Conservation (phyloP, 2,888 invertebrate species). For the Pterostichus niger region DNA sequence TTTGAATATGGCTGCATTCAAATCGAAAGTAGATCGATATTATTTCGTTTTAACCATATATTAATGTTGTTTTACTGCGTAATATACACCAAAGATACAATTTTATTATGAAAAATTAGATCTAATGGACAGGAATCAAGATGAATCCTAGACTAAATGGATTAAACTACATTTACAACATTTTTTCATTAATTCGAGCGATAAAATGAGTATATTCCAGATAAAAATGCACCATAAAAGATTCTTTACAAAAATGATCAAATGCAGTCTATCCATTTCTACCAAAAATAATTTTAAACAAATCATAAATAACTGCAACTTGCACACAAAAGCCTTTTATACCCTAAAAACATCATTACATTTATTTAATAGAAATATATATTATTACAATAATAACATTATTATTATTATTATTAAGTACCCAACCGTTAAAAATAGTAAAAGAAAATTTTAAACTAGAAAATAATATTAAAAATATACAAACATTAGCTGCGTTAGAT, state of each 20-base stretch:
- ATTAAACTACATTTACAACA: constrained; percentile 37
- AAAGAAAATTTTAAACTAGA: constrained; percentile 54
- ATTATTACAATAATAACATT: constrained; percentile 65
- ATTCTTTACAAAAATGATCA: constrained; percentile 24
- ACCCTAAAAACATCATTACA: constrained; percentile 64
- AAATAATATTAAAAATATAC: constrained; percentile 63
- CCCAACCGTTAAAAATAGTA: constrained; percentile 64
- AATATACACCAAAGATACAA: neutral
- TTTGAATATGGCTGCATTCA: constrained; percentile 33
- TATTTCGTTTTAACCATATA: neutral
- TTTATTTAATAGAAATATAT: constrained; percentile 67
- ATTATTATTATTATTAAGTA: constrained; percentile 66
- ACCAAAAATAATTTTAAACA: constrained; percentile 1
- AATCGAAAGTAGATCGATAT: constrained; percentile 29
- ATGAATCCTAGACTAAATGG: constrained; percentile 21
- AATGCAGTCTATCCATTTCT: constrained; percentile 48
- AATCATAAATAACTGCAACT: constrained; percentile 54
- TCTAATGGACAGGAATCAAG: neutral
- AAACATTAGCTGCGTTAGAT: constrained; percentile 63
- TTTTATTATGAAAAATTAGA: constrained; percentile 1
- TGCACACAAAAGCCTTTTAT: constrained; percentile 53
- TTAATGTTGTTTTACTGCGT: neutral
- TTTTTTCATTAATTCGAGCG: constrained; percentile 22
- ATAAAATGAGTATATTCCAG: constrained; percentile 14
- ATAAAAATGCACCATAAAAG: constrained; percentile 27